phyloP scores from a whole-genome alignment of 2,113 vertebrate species.

The Atractosteus spatula region DNA sequence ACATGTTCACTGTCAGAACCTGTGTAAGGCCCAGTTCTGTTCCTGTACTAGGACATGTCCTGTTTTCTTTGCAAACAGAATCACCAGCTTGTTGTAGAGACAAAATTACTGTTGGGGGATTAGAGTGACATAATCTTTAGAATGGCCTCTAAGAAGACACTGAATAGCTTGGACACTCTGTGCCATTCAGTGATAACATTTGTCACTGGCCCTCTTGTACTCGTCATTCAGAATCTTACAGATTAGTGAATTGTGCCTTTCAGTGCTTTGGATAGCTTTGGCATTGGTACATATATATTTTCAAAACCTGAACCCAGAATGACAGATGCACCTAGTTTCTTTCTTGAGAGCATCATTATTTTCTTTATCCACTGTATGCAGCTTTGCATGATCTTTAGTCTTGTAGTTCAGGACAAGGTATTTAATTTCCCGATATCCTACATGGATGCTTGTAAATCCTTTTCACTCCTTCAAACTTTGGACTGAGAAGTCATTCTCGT shows the following conservation, averaged over 20 bases:
- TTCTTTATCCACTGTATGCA: slow-evolving; percentile 9
- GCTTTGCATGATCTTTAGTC: no score
- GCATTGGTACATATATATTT: slow-evolving; percentile 68
- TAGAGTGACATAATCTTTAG: slow-evolving; percentile 76
- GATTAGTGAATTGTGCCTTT: slow-evolving; percentile 74
- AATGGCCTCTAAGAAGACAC: slow-evolving; percentile 64
- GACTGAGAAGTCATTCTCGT: no score
- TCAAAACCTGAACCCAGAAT: slow-evolving; percentile 46
- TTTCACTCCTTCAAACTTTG: no score
- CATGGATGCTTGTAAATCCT: no score
- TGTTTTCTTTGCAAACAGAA: slow-evolving; percentile 61
- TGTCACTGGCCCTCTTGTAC: slow-evolving; percentile 67
- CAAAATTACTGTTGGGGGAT: slow-evolving; percentile 68
- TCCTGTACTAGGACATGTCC: slow-evolving; percentile 39
- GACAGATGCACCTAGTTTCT: slow-evolving; percentile 57
- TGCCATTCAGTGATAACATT: slow-evolving; percentile 77
- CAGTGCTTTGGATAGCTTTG: slow-evolving; percentile 71
- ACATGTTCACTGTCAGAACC: slow-evolving; percentile 53
- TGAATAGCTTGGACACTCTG: slow-evolving; percentile 75
- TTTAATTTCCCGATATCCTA: no score
- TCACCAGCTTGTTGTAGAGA: slow-evolving; percentile 69
- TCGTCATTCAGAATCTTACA: slow-evolving; percentile 61
- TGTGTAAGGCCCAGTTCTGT: slow-evolving; percentile 57
- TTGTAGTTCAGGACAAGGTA: no score
- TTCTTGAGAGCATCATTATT: slow-evolving; percentile 46